Base-by-base conservation (phyloP, 2,888 invertebrate genomes). In the Zygogramma bicolorata region DNA sequence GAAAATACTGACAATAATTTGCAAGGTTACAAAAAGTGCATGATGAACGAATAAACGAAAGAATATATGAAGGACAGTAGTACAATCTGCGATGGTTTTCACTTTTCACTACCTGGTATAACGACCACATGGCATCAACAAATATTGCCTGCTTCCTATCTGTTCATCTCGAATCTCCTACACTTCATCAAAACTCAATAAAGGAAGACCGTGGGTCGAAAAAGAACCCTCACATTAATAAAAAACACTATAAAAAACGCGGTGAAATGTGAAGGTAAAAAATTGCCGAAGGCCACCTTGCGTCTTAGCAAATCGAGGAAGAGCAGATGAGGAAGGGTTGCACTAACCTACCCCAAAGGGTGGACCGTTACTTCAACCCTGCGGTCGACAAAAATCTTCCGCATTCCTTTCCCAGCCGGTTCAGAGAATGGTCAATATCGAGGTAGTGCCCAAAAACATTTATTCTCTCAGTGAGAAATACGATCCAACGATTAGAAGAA, bases 351-450 rank as follows among this genome's bases (percentile, higher is more conserved):
- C 79, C 80, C 79, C 74, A 80, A 81, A 78, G 80, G 77, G 80
- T 69, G 77, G 81, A 80, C 84, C 83, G 82, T 84, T 83, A 83
- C 76, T 76, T 79, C 79, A 81, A 81, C 82, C 82, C 76, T 79
- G 78, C 75, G 77, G 74, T 71, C 40, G 68, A 68, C 27, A 57
- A 72, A 75, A 78, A 80, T 81, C 84, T 84, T 84, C 84, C 84
- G 84, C 84, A 84, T 84, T 83, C 83, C 83, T 68, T 70, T 74
- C 67, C 65, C 67, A 70, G 66, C 70, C 66, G 46, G 70, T 60
- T 60, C 25, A 40, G 25, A 34, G 46, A 58, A 20, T 18, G 34
- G 22, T 25, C 40, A 34, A 38, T 34, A 27, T 25, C 18, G 53
- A 49, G 65, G 65, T 53, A 31, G 42, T 18, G 49, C 27, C 49